Evolutionary conservation across 2,797 vertebrate species (phyloP), one percentile per base, ranked within the genome.

Genomic region (Sebastiscus tertius): DNA sequence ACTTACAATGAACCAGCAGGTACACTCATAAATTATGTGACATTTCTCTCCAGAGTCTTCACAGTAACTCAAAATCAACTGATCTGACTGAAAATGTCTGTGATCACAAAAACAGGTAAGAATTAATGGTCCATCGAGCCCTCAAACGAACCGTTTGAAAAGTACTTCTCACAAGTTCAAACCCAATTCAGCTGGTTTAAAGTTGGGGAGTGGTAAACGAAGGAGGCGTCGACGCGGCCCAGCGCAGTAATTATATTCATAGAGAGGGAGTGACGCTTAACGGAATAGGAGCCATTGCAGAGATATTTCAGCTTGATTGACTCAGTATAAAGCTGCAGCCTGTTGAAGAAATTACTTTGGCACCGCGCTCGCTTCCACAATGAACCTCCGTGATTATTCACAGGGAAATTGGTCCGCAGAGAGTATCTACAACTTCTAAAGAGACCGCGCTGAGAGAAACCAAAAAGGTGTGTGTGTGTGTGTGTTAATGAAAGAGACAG

Each of bases 261-360:
- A 69, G 88, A 73, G 78, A 82, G 88, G 87, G 87, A 87, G 84
- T 64, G 80, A 42, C 80, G 84, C 80, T 82, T 84, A 83, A 88
- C 77, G 76, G 78, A 90, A 88, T 77, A 79, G 85, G 79, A 87
- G 84, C 80, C 77, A 75, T 78, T 66, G 88, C 83, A 70, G 79
- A 91, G 90, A 90, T 90, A 92, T 89, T 90, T 92, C 89, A 89
- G 92, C 85, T 88, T 91, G 89, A 93, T 92, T 86, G 92, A 93
- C 83, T 90, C 83, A 1, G 82, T 81, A 90, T 90, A 92, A 93
- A 89, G 85, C 90, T 46, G 78, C 75, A 72, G 89, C 86, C 85
- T 81, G 87, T 77, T 75, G 88, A 83, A 88, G 91, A 92, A 93
- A 94, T 89, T 82, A 93, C 92, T 92, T 91, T 88, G 92, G 93